Conservation (phyloP, 1,140 invertebrate genomes). For the Drosophila tsacasi region DNA sequence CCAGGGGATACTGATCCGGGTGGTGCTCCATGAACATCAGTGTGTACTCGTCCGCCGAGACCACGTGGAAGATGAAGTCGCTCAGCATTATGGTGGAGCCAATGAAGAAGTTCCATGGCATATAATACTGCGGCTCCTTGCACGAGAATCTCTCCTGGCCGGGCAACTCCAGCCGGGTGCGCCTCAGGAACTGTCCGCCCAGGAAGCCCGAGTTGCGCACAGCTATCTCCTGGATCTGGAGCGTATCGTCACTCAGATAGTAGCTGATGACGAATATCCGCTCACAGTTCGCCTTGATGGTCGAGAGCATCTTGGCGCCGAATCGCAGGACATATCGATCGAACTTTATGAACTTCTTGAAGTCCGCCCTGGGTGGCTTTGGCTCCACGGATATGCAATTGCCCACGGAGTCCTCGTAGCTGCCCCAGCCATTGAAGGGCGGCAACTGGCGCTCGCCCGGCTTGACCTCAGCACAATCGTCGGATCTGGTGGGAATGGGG, state of each 20-base stretch:
- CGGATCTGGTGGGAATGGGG: slow-evolving; percentile 85
- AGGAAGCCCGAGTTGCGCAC: slow-evolving; percentile 90
- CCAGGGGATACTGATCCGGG: slow-evolving; percentile 90
- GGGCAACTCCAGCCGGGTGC: slow-evolving; percentile 89
- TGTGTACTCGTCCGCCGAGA: slow-evolving; percentile 94
- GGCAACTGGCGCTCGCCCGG: slow-evolving; percentile 87
- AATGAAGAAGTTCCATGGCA: slow-evolving; percentile 92
- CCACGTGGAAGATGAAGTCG: slow-evolving; percentile 91
- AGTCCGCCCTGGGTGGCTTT: slow-evolving; percentile 90
- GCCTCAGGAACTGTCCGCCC: slow-evolving; percentile 90
- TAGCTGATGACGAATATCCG: slow-evolving; percentile 93
- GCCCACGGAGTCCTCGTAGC: slow-evolving; percentile 93
- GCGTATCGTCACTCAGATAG: slow-evolving; percentile 93
- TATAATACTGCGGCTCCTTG: slow-evolving; percentile 90
- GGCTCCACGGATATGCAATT: slow-evolving; percentile 93
- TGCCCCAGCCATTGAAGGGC: slow-evolving; percentile 95
- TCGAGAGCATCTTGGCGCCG: slow-evolving; percentile 90
- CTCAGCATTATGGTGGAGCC: slow-evolving; percentile 91
- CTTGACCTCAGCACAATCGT: slow-evolving; percentile 66
- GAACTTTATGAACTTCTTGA: slow-evolving; percentile 92
- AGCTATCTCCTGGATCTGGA: slow-evolving; percentile 92
- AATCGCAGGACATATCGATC: slow-evolving; percentile 92
- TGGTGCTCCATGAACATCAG: slow-evolving; percentile 94
- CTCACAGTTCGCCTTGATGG: slow-evolving; percentile 89
- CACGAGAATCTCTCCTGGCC: slow-evolving; percentile 89